Percentiles rank a stretch among this genome's conserved stretches.
Evolutionary conservation across 2,797 vertebrate species (phyloP).

Genomic region (Poeciliopsis infans): DNA sequence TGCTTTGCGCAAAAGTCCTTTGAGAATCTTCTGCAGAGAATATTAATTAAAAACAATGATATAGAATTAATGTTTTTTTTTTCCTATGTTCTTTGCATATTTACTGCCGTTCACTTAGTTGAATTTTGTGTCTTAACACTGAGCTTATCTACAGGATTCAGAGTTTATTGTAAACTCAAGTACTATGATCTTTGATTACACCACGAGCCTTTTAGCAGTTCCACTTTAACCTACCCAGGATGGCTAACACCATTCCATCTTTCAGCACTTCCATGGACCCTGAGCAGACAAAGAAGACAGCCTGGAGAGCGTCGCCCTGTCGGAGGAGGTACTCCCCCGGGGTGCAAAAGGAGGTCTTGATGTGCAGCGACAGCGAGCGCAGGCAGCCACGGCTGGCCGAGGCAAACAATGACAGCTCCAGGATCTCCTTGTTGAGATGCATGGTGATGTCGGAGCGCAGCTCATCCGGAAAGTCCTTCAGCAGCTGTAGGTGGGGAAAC

Average conservation of each 20-base stretch:
- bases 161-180: slow-evolving; percentile 34
- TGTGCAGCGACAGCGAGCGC: slow-evolving; percentile 96
- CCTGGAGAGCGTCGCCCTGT: slow-evolving; percentile 95
- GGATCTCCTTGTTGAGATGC: slow-evolving; percentile 98
- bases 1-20: background rate
- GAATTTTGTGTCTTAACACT: slow-evolving; percentile 30
- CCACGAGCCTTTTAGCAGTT: slow-evolving; percentile 2
- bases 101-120: background rate
- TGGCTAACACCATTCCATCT: slow-evolving; percentile 94
- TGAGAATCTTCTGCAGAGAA: background rate
- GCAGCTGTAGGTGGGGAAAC: slow-evolving; percentile 80
- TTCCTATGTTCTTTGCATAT: background rate
- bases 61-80: background rate
- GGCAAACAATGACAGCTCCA: slow-evolving; percentile 93
- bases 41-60: background rate
- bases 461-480: slow-evolving; percentile 98
- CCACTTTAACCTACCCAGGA: slow-evolving; percentile 86
- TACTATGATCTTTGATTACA: slow-evolving; percentile 20
- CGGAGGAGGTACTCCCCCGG: slow-evolving; percentile 96
- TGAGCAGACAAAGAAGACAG: slow-evolving; percentile 97
- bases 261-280: slow-evolving; percentile 99
- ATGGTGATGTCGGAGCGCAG: slow-evolving; percentile 97
- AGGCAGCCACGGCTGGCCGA: slow-evolving; percentile 96
- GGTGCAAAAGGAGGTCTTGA: slow-evolving; percentile 98
- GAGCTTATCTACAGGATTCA: slow-evolving; percentile 38